Percentiles rank a stretch among this genome's conserved stretches.
These are phyloP conservation scores for Chiroxiphia lanceolata DNA, from an alignment of 2,797 vertebrate genomes.

Conservation along the genomic window DNA sequence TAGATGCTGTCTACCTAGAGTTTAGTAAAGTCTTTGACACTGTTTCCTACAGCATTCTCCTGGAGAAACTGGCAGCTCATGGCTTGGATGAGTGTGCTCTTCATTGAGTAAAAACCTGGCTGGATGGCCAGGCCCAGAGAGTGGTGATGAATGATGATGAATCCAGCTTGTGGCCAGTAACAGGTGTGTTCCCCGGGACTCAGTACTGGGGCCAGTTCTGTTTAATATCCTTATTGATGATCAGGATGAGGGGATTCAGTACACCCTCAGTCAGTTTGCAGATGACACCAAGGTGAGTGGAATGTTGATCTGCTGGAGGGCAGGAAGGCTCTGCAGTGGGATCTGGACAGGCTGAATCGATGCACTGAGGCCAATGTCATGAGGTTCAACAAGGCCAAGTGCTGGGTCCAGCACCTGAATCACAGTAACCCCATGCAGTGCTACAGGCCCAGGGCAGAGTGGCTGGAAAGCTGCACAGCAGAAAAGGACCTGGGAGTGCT, in stretches of 20 bases:
- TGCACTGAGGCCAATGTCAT: background rate
- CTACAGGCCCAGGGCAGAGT: background rate
- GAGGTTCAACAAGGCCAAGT: background rate
- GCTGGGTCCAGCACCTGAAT: background rate
- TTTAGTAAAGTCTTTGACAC: background rate
- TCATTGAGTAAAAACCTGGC: background rate
- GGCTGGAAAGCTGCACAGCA: background rate
- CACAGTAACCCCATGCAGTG: accelerated
- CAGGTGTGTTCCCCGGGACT: background rate
- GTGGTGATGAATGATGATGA: background rate
- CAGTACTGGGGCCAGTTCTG: background rate
- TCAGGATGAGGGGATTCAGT: accelerated
- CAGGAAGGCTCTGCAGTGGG: background rate
- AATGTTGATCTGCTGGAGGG: background rate
- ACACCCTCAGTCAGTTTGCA: background rate
- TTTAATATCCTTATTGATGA: background rate
- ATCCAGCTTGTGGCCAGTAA: background rate
- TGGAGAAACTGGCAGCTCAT: background rate
- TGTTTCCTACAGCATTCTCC: background rate
- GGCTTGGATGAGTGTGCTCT: background rate
- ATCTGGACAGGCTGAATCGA: background rate
- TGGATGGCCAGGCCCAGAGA: background rate
- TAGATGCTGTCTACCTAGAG: background rate
- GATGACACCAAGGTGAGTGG: background rate
- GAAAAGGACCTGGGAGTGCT: background rate